phyloP scores from a whole-genome alignment of 2,888 invertebrate species.

The Dione juno region DNA sequence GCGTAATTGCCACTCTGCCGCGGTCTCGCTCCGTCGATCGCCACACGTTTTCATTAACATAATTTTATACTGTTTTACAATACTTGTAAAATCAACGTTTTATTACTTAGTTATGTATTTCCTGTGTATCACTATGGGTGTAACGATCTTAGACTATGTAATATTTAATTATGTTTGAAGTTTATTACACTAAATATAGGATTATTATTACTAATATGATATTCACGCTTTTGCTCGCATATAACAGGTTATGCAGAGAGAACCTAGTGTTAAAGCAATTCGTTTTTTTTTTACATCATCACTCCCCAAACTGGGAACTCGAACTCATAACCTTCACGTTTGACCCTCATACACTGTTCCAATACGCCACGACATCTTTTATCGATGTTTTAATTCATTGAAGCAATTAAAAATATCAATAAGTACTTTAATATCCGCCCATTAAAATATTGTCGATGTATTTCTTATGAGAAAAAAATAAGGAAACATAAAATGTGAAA shows the following conservation, averaged over 20 bases:
- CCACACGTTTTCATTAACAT: slow-evolving; percentile 52
- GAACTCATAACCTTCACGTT: too few relatives aligned
- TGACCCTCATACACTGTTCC: too few relatives aligned
- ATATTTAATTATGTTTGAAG: too few relatives aligned
- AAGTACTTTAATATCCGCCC: not conserved
- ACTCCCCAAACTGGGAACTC: too few relatives aligned
- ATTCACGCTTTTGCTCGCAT: too few relatives aligned
- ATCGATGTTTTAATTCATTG: not conserved
- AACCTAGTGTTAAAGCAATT: too few relatives aligned
- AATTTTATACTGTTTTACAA: slow-evolving; percentile 26
- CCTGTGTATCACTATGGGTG: not conserved
- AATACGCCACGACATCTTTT: too few relatives aligned
- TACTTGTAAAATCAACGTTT: slow-evolving; percentile 12
- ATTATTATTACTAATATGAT: too few relatives aligned
- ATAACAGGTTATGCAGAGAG: too few relatives aligned
- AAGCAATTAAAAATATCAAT: not conserved
- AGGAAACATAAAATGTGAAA: not conserved
- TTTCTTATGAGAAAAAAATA: not conserved
- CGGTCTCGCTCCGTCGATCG: slow-evolving; percentile 51
- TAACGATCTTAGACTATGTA: too few relatives aligned
- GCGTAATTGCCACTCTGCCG: slow-evolving; percentile 54
- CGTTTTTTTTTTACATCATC: too few relatives aligned
- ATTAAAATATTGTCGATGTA: not conserved
- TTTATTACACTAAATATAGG: too few relatives aligned
- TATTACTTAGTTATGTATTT: not conserved